Base-by-base conservation (phyloP, 2,797 vertebrate genomes). In the Uromys caudimaculatus region DNA sequence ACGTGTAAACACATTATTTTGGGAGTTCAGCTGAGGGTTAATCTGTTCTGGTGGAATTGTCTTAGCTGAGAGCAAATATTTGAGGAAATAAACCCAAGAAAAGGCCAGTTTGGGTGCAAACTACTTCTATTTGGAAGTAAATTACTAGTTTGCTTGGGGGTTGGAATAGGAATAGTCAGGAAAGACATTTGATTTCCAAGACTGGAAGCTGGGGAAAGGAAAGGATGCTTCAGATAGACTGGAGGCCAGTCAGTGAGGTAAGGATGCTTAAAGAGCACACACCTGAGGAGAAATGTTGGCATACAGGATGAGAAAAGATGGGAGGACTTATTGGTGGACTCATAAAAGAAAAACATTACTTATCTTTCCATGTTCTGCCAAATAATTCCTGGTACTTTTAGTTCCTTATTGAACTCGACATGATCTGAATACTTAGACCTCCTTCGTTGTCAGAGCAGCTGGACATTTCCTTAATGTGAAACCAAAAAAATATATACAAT, bases 401-500 rank as follows among this genome's bases (percentile, higher is more conserved):
- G 6, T 44, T 89, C 29, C 17, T 44, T 71, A 38, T 44, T 90
- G 38, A 95, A 96, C 0, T 3, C 54, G 73, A 41, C n/a, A 73
- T 32, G 78, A 79, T 71, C 14, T 52, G 96, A 41, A 78, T 60
- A 75, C 35, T 75, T 32, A 91, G 7, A 88, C 62, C 27, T 83
- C 10, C 64, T 85, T 92, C 27, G 7, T 78, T 23, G 27, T 58
- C 5, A 16, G 47, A 90, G 62, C 16, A 94, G 24, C 21, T 35
- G 67, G 52, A 4, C 32, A 75, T 86, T 96, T 94, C 58, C 62
- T 71, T 41, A 50, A 93, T 19, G 12, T 90, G 32, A 95, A 47
- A 79, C 27, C 44, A 17, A 17, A 54, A 81, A 79, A 41, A 19
- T 85, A 60, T 29, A 1, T 60, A 29, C 35, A 38, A 16, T 44